Conservation (phyloP, 1,140 invertebrate species). For the Leptoteleia sp. region DNA sequence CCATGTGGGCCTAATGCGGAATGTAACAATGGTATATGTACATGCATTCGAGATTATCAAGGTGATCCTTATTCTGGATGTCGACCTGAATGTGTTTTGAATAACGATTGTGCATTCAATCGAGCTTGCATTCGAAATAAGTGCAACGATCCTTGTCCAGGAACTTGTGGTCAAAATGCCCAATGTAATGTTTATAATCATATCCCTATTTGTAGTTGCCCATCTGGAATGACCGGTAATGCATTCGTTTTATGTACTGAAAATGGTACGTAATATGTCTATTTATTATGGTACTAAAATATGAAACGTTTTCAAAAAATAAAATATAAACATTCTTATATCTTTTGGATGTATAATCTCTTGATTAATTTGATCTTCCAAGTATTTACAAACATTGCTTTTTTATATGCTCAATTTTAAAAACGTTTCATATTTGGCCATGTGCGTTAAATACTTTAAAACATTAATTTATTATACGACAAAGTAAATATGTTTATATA, state of each 20-base stretch:
- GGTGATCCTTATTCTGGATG: constrained; percentile 88
- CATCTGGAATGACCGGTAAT: constrained; percentile 84
- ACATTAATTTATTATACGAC: too few relatives aligned
- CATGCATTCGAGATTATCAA: constrained; percentile 86
- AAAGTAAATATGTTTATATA: too few relatives aligned
- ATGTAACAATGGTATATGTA: constrained; percentile 86
- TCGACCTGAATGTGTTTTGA: constrained; percentile 86
- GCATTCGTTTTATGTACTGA: constrained; percentile 79
- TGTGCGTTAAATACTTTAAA: too few relatives aligned
- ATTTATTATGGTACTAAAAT: too few relatives aligned
- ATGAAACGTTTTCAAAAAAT: too few relatives aligned
- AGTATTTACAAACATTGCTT: too few relatives aligned
- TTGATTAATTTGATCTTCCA: too few relatives aligned
- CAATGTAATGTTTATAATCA: constrained; percentile 86
- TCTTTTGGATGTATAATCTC: too few relatives aligned
- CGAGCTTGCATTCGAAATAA: constrained; percentile 85
- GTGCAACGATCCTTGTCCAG: constrained; percentile 85
- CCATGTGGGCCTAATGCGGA: constrained; percentile 84
- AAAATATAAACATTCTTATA: too few relatives aligned
- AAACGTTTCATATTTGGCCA: too few relatives aligned
- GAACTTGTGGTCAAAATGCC: constrained; percentile 85
- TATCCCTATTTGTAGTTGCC: constrained; percentile 84
- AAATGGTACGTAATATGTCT: constrained; percentile 59
- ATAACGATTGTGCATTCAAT: constrained; percentile 85
- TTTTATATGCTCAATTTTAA: too few relatives aligned